Evolutionary conservation across 2,888 invertebrate genomes (phyloP).

Genomic region (Bugulina stolonifera): DNA sequence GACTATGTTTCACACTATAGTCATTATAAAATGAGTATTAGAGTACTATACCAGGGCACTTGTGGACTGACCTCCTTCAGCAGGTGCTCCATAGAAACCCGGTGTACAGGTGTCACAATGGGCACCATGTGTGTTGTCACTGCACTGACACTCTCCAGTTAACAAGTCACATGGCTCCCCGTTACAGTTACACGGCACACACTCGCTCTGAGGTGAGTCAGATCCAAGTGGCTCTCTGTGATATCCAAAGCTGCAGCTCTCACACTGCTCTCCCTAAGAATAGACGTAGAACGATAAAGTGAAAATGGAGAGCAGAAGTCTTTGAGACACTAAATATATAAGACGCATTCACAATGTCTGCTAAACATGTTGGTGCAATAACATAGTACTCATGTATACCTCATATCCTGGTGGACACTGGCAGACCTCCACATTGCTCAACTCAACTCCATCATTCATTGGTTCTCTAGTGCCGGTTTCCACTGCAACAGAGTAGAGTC

Average conservation of each 20-base stretch:
- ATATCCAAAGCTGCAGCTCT: not conserved
- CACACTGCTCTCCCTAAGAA: slow-evolving; percentile 22
- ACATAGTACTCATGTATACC: slow-evolving; percentile 51
- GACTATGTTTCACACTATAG: too few relatives aligned
- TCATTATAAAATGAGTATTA: too few relatives aligned
- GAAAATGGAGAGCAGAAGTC: too few relatives aligned
- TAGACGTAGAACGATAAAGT: too few relatives aligned
- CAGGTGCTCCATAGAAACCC: slow-evolving; percentile 80
- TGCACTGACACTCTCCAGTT: slow-evolving; percentile 4
- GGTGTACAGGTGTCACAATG: slow-evolving; percentile 85
- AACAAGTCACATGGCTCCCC: slow-evolving; percentile 62
- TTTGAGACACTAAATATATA: too few relatives aligned
- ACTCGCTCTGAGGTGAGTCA: not conserved
- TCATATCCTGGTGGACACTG: slow-evolving; percentile 62
- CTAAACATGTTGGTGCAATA: too few relatives aligned
- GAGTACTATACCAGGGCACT: too few relatives aligned
- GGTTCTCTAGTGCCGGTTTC: slow-evolving; percentile 27
- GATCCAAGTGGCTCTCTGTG: not conserved
- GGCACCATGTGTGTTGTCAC: not conserved
- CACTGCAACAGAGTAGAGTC: slow-evolving; percentile 31
- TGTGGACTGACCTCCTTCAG: slow-evolving; percentile 80
- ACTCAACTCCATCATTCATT: slow-evolving; percentile 23
- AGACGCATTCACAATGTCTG: too few relatives aligned
- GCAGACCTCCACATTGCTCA: slow-evolving; percentile 74
- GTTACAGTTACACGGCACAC: slow-evolving; percentile 20